phyloP scores from a whole-genome alignment of 2,113 vertebrate species.

The Ophthalmolycus amberensis region DNA sequence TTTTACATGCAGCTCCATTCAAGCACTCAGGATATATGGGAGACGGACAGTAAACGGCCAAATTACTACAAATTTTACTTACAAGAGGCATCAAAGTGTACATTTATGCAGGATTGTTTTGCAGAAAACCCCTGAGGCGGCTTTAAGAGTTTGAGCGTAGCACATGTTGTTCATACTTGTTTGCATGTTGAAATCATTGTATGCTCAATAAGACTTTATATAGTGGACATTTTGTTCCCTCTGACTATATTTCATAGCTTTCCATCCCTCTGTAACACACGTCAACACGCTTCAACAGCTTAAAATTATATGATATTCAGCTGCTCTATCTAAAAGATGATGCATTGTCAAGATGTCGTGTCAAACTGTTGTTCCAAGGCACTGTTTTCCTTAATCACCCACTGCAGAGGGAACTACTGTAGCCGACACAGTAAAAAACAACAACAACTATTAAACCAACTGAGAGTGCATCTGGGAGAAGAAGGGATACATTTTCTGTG shows the following conservation, averaged over 20 bases:
- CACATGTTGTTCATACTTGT: constrained; percentile 11
- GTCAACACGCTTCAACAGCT: constrained; percentile 9
- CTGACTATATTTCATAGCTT: constrained; percentile 20
- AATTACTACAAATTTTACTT: constrained; percentile 38
- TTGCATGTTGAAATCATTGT: constrained; percentile 25
- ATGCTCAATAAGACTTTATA: background rate
- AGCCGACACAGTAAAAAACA: constrained; percentile 37
- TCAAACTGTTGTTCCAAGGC: constrained; percentile 42
- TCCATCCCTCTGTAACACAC: constrained; percentile 1
- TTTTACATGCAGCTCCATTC: constrained; percentile 60
- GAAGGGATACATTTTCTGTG: constrained; percentile 47
- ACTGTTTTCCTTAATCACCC: constrained; percentile 61
- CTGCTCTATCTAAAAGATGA: constrained; percentile 33
- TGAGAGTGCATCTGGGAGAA: constrained; percentile 61
- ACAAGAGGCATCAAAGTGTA: constrained; percentile 21
- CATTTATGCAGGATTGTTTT: constrained; percentile 26
- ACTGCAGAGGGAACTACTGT: constrained; percentile 43
- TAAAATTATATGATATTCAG: constrained; percentile 30
- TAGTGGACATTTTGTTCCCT: constrained; percentile 12
- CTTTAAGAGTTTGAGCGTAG: background rate
- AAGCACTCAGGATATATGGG: constrained; percentile 34
- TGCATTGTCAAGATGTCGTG: constrained; percentile 31
- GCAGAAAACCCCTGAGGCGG: constrained; percentile 17
- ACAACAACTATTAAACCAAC: constrained; percentile 67
- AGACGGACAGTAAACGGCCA: constrained; percentile 34